Percentiles rank a stretch among this genome's conserved stretches.
Evolutionary conservation across 2,888 invertebrate species (phyloP).

Genomic region (Drosophila mercatorum): DNA sequence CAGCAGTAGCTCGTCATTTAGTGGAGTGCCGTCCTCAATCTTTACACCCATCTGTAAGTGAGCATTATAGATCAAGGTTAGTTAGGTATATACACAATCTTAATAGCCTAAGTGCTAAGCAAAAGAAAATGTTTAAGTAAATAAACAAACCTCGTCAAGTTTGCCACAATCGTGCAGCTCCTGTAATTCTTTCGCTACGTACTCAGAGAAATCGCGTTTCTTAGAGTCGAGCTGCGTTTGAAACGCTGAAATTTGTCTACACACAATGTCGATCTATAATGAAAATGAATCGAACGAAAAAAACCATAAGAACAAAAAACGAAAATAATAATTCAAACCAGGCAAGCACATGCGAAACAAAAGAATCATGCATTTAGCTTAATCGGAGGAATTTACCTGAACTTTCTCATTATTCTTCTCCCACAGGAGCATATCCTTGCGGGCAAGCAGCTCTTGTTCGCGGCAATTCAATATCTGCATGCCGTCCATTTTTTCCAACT

Average conservation of each 20-base stretch:
- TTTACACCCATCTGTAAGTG: constrained; percentile 85
- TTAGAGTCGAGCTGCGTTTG: constrained; percentile 86
- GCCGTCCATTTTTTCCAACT: constrained; percentile 86
- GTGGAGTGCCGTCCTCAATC: constrained; percentile 85
- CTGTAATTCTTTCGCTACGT: constrained; percentile 85
- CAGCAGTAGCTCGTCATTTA: constrained; percentile 88
- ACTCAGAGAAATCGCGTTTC: constrained; percentile 86
- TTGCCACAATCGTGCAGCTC: constrained; percentile 86
- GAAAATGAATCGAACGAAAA: constrained; percentile 78
- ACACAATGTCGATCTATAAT: constrained; percentile 89
- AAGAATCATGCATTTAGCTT: constrained; percentile 7
- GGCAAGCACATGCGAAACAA: constrained; percentile 28
- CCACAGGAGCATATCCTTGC: constrained; percentile 84
- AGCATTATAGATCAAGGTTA: neutral
- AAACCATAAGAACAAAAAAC: constrained; percentile 69
- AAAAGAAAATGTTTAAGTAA: constrained; percentile 6
- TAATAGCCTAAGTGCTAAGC: constrained; percentile 22
- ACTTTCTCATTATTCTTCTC: constrained; percentile 85
- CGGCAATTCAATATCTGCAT: constrained; percentile 86
- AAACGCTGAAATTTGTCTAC: constrained; percentile 87
- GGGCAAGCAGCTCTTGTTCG: constrained; percentile 85
- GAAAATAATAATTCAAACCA: constrained; percentile 59
- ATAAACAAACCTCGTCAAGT: constrained; percentile 85
- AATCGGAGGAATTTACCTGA: constrained; percentile 74
- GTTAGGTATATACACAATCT: neutral